Evolutionary conservation across 2,797 vertebrate genomes (phyloP).

Genomic region (Cheirogaleus major): DNA sequence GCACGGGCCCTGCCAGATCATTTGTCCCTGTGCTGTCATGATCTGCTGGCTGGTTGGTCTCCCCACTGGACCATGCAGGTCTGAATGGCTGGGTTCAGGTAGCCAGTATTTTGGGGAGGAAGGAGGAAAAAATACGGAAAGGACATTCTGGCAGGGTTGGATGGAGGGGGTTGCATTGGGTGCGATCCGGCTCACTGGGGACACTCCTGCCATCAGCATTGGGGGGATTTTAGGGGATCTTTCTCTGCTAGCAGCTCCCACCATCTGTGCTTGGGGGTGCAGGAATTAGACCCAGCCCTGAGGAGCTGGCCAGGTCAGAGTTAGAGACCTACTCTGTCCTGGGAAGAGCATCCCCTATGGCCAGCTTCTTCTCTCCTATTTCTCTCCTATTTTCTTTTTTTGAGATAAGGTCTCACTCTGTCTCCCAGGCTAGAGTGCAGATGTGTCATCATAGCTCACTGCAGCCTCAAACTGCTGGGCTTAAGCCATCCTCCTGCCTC

Average conservation of each 20-base stretch:
- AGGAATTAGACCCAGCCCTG: neutral
- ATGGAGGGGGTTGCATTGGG: neutral
- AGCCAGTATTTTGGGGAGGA: neutral
- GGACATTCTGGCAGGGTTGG: neutral
- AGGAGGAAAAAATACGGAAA: neutral
- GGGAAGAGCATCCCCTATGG: neutral
- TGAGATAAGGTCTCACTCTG: neutral
- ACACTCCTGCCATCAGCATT: neutral
- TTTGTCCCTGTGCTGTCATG: rapidly evolving
- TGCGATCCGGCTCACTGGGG: neutral
- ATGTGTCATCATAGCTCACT: neutral
- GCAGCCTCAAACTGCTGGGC: neutral
- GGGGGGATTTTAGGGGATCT: neutral
- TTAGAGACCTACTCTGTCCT: neutral
- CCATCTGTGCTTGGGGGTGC: neutral
- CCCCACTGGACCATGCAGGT: neutral
- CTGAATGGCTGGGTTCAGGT: neutral
- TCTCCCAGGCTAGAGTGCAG: neutral
- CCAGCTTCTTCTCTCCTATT: neutral
- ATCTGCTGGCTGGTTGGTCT: too few relatives aligned
- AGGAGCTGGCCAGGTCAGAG: neutral
- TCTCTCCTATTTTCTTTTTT: neutral
- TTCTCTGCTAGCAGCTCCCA: neutral
- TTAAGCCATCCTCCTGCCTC: neutral
- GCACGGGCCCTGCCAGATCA: neutral